Conservation (phyloP, 1,140 invertebrate species). For the Paraescarpia echinospica region DNA sequence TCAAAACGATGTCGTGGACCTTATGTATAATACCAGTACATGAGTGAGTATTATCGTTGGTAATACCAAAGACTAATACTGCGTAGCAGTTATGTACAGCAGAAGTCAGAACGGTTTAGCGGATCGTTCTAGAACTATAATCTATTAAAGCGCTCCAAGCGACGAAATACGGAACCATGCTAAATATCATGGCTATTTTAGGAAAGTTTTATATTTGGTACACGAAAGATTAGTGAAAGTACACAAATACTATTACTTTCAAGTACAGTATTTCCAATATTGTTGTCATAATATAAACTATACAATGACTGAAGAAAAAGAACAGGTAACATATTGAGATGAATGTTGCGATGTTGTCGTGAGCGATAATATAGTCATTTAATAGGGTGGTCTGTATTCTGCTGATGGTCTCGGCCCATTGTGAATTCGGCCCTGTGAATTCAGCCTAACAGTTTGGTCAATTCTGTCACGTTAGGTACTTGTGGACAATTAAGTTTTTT, state of each 20-base stretch:
- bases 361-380: neutral
- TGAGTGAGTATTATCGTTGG: too few relatives aligned
- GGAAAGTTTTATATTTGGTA: neutral
- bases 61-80: too few relatives aligned
- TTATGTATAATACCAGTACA: too few relatives aligned
- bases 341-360: neutral
- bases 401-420: too few relatives aligned
- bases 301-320: neutral
- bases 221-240: neutral
- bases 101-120: neutral
- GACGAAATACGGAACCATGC: neutral
- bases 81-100: too few relatives aligned
- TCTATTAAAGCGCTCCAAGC: neutral
- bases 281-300: neutral
- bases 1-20: too few relatives aligned
- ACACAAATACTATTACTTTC: neutral
- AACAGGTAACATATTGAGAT: neutral
- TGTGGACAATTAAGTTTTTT: too few relatives aligned
- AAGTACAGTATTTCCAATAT: neutral
- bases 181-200: neutral
- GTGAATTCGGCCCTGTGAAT: too few relatives aligned
- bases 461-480: too few relatives aligned
- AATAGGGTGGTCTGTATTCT: neutral
- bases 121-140: neutral
- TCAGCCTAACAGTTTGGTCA: too few relatives aligned